Conservation (phyloP, 1,140 invertebrate species). For the Listronotus oregonensis region DNA sequence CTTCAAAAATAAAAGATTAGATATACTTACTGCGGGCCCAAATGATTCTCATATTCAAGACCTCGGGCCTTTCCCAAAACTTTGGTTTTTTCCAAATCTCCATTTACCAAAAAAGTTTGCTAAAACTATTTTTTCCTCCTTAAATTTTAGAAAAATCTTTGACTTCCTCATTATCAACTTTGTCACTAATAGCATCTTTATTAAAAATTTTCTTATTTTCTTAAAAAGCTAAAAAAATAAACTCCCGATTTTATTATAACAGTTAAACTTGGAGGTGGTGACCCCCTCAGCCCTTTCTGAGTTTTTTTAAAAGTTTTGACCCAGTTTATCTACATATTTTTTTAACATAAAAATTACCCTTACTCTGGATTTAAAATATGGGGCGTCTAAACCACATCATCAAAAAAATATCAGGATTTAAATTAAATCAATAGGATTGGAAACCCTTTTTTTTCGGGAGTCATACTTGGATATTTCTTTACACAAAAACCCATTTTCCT, state of each 20-base stretch:
- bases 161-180: constrained; percentile 40
- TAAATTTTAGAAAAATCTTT: constrained; percentile 17
- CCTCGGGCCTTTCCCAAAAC: constrained; percentile 60
- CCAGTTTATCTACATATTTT: constrained; percentile 45
- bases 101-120: constrained; percentile 41
- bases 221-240: constrained; percentile 62
- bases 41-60: constrained; percentile 62
- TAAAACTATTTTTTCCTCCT: constrained; percentile 19
- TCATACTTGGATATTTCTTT: constrained; percentile 37
- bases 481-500: constrained; percentile 35
- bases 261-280: constrained; percentile 70
- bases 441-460: constrained; percentile 41
- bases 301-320: constrained; percentile 50
- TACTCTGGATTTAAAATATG: constrained; percentile 3
- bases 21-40: constrained; percentile 70
- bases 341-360: constrained; percentile 24
- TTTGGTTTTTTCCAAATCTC: constrained; percentile 46
- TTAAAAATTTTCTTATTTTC: constrained; percentile 45
- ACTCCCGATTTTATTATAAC: constrained; percentile 63
- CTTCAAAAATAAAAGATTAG: background rate
- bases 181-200: background rate
- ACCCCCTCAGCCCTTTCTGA: constrained; percentile 60
- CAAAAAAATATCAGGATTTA: constrained; percentile 63
- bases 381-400: constrained; percentile 43
- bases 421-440: constrained; percentile 35